Conservation (phyloP, 2,113 vertebrate species). For the Platanista minor region DNA sequence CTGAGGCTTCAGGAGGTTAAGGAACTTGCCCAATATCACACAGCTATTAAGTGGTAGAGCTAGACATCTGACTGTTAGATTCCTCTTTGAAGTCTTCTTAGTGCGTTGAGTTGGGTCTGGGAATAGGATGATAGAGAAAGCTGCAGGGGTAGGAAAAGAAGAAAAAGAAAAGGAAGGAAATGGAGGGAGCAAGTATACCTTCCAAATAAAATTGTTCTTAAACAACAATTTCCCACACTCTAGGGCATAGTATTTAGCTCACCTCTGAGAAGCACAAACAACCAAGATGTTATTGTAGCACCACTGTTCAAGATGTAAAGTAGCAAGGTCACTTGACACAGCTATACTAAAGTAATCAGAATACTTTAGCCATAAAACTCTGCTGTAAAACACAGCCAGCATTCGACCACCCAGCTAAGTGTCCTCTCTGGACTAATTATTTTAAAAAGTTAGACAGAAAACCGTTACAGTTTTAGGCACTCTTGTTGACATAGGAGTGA, state of each 20-base stretch:
- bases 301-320: slow-evolving; percentile 46
- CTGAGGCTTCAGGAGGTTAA: neutral
- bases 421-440: slow-evolving; percentile 58
- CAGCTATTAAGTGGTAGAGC: neutral
- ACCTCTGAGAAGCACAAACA: slow-evolving; percentile 11
- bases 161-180: neutral
- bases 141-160: neutral
- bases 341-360: slow-evolving; percentile 31
- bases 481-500: neutral
- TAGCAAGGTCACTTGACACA: slow-evolving; percentile 35
- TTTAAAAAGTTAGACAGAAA: slow-evolving; percentile 64
- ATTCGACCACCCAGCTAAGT: neutral
- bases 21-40: too few relatives aligned
- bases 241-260: neutral
- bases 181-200: neutral
- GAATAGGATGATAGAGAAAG: neutral
- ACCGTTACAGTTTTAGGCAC: neutral
- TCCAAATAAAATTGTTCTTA: neutral
- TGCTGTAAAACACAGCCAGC: slow-evolving; percentile 43
- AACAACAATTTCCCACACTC: neutral
- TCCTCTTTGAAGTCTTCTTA: neutral
- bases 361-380: neutral
- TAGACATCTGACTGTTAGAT: neutral
- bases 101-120: neutral
- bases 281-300: neutral